These are phyloP conservation scores for Dusona sp. DNA, from an alignment of 2,888 invertebrate species.

Conservation along the genomic window DNA sequence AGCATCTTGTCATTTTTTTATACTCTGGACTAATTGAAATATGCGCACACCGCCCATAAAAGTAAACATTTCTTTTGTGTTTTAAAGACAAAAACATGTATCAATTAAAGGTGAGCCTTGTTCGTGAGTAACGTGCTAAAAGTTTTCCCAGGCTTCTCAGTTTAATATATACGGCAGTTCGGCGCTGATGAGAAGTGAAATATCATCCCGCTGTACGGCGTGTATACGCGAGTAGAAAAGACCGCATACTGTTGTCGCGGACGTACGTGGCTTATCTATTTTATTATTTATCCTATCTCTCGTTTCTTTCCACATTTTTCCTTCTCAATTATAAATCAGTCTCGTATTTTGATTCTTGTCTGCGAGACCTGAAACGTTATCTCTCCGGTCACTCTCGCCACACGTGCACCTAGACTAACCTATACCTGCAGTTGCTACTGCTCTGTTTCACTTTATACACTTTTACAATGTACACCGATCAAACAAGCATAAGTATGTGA, in stretches of 20 bases:
- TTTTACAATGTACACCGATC: constrained; percentile 33
- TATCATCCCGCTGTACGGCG: constrained; percentile 36
- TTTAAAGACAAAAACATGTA: not conserved
- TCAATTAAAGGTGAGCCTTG: not conserved
- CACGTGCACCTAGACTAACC: not conserved
- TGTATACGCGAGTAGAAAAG: constrained; percentile 18
- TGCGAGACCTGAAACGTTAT: constrained; percentile 62
- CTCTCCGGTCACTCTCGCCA: constrained; percentile 48
- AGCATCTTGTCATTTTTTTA: not conserved
- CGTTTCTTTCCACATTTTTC: constrained; percentile 23
- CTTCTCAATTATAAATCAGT: constrained; percentile 11
- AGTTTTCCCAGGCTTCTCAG: constrained; percentile 57
- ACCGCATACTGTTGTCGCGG: constrained; percentile 28
- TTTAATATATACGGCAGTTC: not conserved
- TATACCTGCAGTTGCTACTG: not conserved
- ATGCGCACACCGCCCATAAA: not conserved
- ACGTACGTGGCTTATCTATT: constrained; percentile 43
- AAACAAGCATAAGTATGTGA: constrained; percentile 21
- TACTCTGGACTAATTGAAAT: not conserved
- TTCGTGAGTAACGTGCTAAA: not conserved
- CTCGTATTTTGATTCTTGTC: constrained; percentile 27
- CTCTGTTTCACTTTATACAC: constrained; percentile 29
- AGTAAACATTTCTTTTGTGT: constrained; percentile 5
- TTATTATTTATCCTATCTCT: constrained; percentile 44
- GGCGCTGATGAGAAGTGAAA: constrained; percentile 47